phyloP scores from a whole-genome alignment of 2,888 invertebrate species.

The Blastobasis lacticolella region DNA sequence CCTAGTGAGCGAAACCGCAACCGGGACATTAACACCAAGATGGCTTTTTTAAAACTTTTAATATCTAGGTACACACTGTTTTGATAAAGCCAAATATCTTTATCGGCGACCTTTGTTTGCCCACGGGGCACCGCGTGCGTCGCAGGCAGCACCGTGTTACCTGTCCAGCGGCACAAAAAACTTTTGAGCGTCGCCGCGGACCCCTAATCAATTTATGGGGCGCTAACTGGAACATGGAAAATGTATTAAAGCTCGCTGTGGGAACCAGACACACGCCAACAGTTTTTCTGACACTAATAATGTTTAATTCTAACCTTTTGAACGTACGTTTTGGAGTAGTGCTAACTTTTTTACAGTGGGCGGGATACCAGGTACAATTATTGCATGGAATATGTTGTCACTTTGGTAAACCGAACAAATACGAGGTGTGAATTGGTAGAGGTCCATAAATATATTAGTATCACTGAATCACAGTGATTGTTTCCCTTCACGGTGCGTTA shows the following conservation, averaged over 20 bases:
- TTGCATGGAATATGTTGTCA: too few species aligned
- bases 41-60: too few species aligned
- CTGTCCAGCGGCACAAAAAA: slow-evolving; percentile 58
- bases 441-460: too few species aligned
- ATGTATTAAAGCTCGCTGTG: slow-evolving; percentile 69
- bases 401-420: too few species aligned
- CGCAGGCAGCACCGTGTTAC: slow-evolving; percentile 34
- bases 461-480: not conserved
- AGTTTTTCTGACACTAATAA: slow-evolving; percentile 36
- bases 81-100: too few species aligned
- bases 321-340: too few species aligned
- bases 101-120: slow-evolving; percentile 13
- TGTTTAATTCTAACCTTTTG: slow-evolving; percentile 18
- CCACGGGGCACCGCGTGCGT: slow-evolving; percentile 21
- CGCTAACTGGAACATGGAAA: slow-evolving; percentile 74
- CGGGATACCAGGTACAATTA: too few species aligned
- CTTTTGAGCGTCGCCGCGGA: slow-evolving; percentile 58
- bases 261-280: slow-evolving; percentile 57
- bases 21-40: too few species aligned
- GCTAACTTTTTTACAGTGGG: too few species aligned
- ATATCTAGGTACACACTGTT: too few species aligned
- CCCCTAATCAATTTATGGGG: slow-evolving; percentile 73
- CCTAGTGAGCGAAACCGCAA: too few species aligned
- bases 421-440: too few species aligned
- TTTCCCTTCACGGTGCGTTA: slow-evolving; percentile 41